Base-by-base conservation (phyloP, 2,797 vertebrate genomes). In the Phalanger gymnotis region DNA sequence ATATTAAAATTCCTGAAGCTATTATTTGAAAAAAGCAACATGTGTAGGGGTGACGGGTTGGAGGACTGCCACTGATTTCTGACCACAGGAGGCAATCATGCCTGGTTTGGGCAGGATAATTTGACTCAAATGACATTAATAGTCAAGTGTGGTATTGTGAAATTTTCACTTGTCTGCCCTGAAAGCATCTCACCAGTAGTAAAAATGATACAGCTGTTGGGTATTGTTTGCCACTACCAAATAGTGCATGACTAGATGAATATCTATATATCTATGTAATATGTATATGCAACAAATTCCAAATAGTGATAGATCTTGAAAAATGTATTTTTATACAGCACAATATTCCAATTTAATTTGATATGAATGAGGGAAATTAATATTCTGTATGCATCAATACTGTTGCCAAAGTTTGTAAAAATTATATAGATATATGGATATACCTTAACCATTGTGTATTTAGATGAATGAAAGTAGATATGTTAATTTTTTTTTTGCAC, bases 351-450 rank as follows among this genome's bases (percentile, higher is more conserved):
- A 97, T 96, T 98, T 97, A 95, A 91, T 95, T 94, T 13, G 92
- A 93, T 93, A 91, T 93, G 96, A 98, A 98, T 95, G 61, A 93
- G 95, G 95, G 61, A 94, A 96, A 98, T 96, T 96, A 94, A 28
- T 97, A 91, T 61, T 6, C 95, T 90, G 94, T 95, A 95, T 97
- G 96, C 93, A 96, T 93, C 92, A 96, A 90, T 94, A 91, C 96
- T 96, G 58, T 92, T 97, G 30, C 92, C 93, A 97, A 92, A 94
- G 97, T 98, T 98, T 97, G 98, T 98, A 98, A 98, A 98, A 98
- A 47, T 98, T 99, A 99, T 98, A 99, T 99, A 99, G 93, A 98
- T 98, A 98, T 98, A 98, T 98, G 95, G 96, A 93, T 98, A 95
- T 98, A 94, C 96, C 95, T 98, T 98, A 98, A 98, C 98, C 98